Evolutionary conservation across 1,140 invertebrate species (phyloP).

Genomic region (Orius insidiosus): DNA sequence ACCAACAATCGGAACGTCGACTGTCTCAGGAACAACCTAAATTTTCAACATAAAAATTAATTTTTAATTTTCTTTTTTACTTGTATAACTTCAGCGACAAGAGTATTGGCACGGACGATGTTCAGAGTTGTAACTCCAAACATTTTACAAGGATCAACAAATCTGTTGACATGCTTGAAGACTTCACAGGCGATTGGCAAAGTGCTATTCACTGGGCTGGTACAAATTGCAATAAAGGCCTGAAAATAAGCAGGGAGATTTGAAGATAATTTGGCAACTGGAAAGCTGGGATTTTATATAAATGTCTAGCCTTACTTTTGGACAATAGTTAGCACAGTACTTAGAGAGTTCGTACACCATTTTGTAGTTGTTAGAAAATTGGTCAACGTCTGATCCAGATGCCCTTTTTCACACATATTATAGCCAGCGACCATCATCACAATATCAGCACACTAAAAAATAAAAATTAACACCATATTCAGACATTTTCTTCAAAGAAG

Average conservation of each 20-base stretch:
- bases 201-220: conserved; percentile 73
- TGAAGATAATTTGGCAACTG: not conserved
- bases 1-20: conserved; percentile 87
- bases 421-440: not conserved
- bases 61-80: conserved; percentile 20
- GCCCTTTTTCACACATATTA: not conserved
- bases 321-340: conserved; percentile 1
- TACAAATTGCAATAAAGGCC: conserved; percentile 36
- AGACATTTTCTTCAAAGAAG: too few relatives aligned
- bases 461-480: too few relatives aligned
- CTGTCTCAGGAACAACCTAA: conserved; percentile 44
- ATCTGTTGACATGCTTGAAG: conserved; percentile 70
- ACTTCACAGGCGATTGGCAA: conserved; percentile 94
- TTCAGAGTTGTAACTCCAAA: conserved; percentile 96
- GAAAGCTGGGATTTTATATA: not conserved
- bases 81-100: conserved; percentile 55
- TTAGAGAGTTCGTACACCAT: not conserved
- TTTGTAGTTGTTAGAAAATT: not conserved
- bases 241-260: conserved; percentile 20
- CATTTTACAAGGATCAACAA: conserved; percentile 75
- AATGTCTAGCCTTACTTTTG: conserved; percentile 2
- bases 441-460: conserved; percentile 3
- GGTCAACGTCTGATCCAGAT: not conserved
- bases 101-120: conserved; percentile 84
- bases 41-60: not conserved